phyloP scores from a whole-genome alignment of 2,888 invertebrate genomes.

The Aelia acuminata region DNA sequence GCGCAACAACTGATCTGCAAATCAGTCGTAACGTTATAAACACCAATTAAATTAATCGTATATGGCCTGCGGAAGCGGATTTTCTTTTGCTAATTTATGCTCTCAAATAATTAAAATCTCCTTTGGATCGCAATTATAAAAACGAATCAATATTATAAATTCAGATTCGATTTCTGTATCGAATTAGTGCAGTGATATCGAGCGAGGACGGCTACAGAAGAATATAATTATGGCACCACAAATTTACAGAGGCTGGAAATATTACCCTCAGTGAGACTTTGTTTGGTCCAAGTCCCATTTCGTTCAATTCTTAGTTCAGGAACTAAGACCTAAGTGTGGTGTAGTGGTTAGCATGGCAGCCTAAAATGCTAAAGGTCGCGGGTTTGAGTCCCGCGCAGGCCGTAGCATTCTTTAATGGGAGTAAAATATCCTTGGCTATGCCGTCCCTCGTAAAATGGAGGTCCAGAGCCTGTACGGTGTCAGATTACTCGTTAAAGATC shows the following conservation, averaged over 20 bases:
- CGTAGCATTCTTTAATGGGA: too few species aligned
- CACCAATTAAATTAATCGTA: constrained; percentile 2
- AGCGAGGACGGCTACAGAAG: background rate
- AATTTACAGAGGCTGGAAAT: background rate
- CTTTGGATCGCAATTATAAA: background rate
- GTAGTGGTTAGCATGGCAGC: too few species aligned
- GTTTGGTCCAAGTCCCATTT: background rate
- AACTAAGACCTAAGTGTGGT: too few species aligned
- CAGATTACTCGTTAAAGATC: too few species aligned
- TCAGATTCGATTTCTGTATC: background rate
- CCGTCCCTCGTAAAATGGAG: too few species aligned
- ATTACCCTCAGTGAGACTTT: background rate
- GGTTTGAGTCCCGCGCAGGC: too few species aligned
- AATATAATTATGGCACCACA: background rate
- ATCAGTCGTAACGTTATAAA: background rate
- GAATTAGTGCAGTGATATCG: background rate
- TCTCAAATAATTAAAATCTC: background rate
- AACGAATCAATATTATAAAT: background rate
- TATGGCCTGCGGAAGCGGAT: background rate
- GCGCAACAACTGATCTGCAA: background rate
- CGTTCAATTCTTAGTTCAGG: background rate
- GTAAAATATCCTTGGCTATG: too few species aligned
- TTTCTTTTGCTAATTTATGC: constrained; percentile 10
- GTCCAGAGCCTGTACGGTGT: too few species aligned
- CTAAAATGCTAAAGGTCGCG: too few species aligned